Conservation (phyloP, 2,797 vertebrate species). For the Melanotaenia maccullochi region DNA sequence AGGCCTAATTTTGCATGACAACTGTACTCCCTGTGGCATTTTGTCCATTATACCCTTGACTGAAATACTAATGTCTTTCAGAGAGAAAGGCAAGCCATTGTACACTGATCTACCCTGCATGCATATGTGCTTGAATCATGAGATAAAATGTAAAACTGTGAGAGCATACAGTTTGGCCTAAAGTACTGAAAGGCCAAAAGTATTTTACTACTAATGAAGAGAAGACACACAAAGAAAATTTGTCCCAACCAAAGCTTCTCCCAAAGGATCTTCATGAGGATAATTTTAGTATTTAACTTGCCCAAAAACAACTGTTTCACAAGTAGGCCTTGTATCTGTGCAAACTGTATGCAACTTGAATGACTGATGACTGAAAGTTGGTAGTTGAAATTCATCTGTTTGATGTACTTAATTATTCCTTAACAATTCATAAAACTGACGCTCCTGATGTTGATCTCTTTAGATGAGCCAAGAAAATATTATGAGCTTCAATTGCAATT, state of each 20-base stretch:
- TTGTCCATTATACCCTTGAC: constrained; percentile 66
- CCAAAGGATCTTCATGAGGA: not conserved
- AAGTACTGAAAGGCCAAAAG: constrained; percentile 9
- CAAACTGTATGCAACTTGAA: not conserved
- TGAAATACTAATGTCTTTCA: constrained; percentile 75
- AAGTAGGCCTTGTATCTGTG: not conserved
- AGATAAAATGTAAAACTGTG: constrained; percentile 42
- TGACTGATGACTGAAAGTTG: not conserved
- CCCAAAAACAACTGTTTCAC: not conserved
- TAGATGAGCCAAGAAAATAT: no score
- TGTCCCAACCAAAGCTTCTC: not conserved
- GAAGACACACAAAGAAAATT: not conserved
- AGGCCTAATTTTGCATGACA: constrained; percentile 66
- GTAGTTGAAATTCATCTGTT: not conserved
- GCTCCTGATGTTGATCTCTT: no score
- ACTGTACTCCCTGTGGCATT: constrained; percentile 62
- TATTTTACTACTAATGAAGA: not conserved
- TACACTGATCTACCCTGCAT: constrained; percentile 71
- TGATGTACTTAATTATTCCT: not conserved
- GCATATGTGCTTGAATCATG: constrained; percentile 44
- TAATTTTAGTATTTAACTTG: constrained; percentile 4
- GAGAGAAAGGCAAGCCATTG: constrained; percentile 70
- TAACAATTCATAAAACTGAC: not conserved
- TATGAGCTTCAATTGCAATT: no score
- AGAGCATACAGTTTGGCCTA: constrained; percentile 9